Base-by-base conservation (phyloP, 2,797 vertebrate species). In the Crocodylus rhombifer region DNA sequence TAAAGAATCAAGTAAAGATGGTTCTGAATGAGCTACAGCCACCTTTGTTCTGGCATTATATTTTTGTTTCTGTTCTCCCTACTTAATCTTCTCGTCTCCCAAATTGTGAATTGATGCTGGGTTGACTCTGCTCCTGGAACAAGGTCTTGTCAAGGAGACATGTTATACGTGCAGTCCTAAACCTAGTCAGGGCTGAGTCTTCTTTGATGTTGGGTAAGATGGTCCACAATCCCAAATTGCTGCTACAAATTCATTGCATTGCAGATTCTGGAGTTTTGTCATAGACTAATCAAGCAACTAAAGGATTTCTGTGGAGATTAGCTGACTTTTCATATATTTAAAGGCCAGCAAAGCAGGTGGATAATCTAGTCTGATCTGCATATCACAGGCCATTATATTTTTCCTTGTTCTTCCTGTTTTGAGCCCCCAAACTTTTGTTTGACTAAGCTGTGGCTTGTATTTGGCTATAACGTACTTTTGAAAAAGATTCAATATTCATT, bases 1-100 rank as follows among this genome's bases (percentile, higher is more conserved):
- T 73, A 73, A 42, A 13, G 23, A 73, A 82, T 64, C 5, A 58
- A 82, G 28, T 8, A 84, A 84, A 60, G 4, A 1, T 11, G 82
- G 55, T 80, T 51, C 4, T 77, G 80, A 77, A 20, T 77, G 76
- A 80, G 82, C 15, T 33, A 64, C 2, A 74, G 25, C 17, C 73
- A 0, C 2, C 3, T 1, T 92, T 16, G 3, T 80, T 92, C 15
- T 14, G 10, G 55, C 1, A 0, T 0, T 25, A 63, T 17, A 60
- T 14, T 69, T 1, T n/a, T 80, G 20, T 6, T 88, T 78, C 42
- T 23, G 2, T 80, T 94, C 88, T 2, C 42, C 18, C 51, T 74
- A 61, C n/a, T 61, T 86, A 14, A 21, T 33, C 30, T 77, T 25
- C 30, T 30, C 81, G 0, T 77, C 88, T 90, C 23, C 21, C 36